Base-by-base conservation (phyloP, 2,113 vertebrate genomes). In the Cochlearius cochlearius region DNA sequence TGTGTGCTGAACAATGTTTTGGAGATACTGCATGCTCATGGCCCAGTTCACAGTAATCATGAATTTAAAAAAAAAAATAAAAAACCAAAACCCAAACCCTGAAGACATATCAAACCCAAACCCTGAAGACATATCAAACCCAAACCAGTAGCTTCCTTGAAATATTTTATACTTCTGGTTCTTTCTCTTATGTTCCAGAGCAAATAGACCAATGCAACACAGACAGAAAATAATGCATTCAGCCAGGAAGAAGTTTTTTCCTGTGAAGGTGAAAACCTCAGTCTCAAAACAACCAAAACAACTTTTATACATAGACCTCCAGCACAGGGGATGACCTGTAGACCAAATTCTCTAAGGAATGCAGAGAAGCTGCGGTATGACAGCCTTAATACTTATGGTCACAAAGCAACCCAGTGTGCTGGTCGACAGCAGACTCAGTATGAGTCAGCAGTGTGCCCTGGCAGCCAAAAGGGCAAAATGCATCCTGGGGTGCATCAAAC, bases 21-120 rank as follows among this genome's bases (percentile, higher is more conserved):
- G 38, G 68, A 77, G 66, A 52, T 34, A 19, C 7, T 69, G 15
- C 10, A 38, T 49, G 14, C 12, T 47, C 22, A 62, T 12, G 30
- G 36, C 5, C 15, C 0, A 0, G 15, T 43, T 66, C 29, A 53
- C 22, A 29, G 12, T 9, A 67, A 15, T 30, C 16, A 36, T 3
- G 4, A 53, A 77, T 81, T 73, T 23, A 27, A 85, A 84, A 62
- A 19, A 72, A 56, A 50, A 43, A 55, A n/a, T n/a, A n/a, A 62
- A 43, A 34, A 66, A 29, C 2, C 9, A 34, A 58, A 68, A 34
- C 8, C n/a, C n/a, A n/a, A n/a, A n/a, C n/a, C n/a, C n/a, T n/a
- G n/a, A 60, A 60, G 36, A 41, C 41, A 12, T 14, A 41, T 5
- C 12, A 13, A 13, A 41, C 12, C 41, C 12, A 41, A 41, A 34